Conservation (phyloP, 2,113 vertebrate genomes). For the Cacatua alba region DNA sequence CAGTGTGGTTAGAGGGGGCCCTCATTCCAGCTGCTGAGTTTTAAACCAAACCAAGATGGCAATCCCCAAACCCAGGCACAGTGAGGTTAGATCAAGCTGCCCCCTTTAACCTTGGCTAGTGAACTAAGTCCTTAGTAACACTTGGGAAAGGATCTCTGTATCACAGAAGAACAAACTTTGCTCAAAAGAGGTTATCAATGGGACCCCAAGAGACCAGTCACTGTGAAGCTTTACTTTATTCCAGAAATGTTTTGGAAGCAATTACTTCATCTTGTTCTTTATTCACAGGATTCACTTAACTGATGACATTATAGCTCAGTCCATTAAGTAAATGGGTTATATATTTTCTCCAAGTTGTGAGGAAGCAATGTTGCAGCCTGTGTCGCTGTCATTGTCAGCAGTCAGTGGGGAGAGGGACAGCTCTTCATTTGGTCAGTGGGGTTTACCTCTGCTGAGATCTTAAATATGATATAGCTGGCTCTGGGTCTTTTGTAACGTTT, state of each 20-base stretch:
- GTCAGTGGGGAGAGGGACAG: neutral
- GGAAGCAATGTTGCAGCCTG: conserved; percentile 16
- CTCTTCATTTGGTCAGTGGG: neutral
- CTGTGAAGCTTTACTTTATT: conserved; percentile 53
- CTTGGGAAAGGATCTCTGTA: neutral
- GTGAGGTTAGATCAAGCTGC: neutral
- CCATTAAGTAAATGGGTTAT: conserved; percentile 70
- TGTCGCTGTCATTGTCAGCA: neutral
- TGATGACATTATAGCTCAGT: conserved; percentile 64
- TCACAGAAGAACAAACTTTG: conserved; percentile 5
- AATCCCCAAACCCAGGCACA: neutral
- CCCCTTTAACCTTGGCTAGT: neutral
- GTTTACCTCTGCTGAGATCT: conserved; percentile 20
- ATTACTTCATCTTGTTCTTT: conserved; percentile 68
- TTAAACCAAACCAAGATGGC: neutral
- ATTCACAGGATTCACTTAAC: conserved; percentile 60
- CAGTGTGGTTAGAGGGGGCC: neutral
- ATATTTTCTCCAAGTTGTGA: conserved; percentile 63
- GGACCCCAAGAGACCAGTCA: conserved; percentile 55
- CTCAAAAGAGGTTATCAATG: conserved; percentile 11
- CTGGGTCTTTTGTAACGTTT: neutral
- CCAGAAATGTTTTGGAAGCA: conserved; percentile 70
- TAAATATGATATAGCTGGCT: conserved; percentile 14
- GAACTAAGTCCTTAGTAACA: neutral
- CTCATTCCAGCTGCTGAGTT: neutral